Evolutionary conservation across 2,797 vertebrate species (phyloP).

Genomic region (Heliangelus exortis): DNA sequence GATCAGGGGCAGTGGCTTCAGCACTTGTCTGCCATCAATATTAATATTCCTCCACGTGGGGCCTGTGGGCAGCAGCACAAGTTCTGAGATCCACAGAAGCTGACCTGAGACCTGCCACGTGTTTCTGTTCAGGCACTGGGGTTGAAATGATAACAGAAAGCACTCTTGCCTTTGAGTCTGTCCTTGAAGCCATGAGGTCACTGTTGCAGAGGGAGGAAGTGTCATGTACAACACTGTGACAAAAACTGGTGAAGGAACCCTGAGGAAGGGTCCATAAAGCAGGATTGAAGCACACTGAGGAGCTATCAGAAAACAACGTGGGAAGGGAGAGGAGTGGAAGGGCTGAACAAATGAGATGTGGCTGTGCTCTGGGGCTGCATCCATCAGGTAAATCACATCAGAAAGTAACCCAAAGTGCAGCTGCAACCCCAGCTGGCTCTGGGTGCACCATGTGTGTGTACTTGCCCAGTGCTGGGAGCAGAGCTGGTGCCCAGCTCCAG

Average conservation of each 20-base stretch:
- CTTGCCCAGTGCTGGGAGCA: background rate
- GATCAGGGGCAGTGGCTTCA: background rate
- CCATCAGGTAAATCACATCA: background rate
- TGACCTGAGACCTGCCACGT: background rate
- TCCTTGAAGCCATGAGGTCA: background rate
- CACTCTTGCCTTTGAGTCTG: background rate
- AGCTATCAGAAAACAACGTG: background rate
- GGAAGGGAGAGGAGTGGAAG: background rate
- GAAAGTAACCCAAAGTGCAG: background rate
- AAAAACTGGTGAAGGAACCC: background rate
- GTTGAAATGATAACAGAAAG: background rate
- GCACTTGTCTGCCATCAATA: background rate
- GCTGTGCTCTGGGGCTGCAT: background rate
- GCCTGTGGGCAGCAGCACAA: background rate
- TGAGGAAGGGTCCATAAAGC: background rate
- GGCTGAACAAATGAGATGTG: fast-evolving
- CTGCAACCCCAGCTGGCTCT: background rate
- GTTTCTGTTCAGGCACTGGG: background rate
- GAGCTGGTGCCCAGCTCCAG: background rate
- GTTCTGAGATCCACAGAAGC: background rate
- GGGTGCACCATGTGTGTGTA: fast-evolving
- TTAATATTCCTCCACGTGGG: fast-evolving
- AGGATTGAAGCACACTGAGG: background rate
- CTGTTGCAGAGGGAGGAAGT: background rate
- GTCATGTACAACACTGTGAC: background rate